These are phyloP conservation scores for Ashinkailepas kermadecensis DNA, from an alignment of 2,888 invertebrate genomes.

Conservation along the genomic window DNA sequence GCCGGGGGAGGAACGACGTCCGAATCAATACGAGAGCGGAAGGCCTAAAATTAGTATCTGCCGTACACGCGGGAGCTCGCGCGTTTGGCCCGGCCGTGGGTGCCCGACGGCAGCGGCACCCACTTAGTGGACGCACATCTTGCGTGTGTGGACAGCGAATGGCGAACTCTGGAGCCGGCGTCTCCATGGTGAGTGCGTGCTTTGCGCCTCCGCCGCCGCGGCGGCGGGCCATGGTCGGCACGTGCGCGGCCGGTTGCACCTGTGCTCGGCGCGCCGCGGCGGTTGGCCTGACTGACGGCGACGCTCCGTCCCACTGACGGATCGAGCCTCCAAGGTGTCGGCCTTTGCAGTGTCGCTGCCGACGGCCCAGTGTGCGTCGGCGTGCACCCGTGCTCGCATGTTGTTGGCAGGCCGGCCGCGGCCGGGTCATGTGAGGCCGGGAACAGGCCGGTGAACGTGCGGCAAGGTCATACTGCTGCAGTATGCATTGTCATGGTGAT, in stretches of 20 bases:
- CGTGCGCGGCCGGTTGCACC: not conserved
- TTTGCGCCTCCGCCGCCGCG: not conserved
- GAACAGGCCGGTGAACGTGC: too few species aligned
- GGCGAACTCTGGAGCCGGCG: not conserved
- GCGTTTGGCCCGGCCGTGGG: not conserved
- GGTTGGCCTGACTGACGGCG: not conserved
- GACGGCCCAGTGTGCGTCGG: too few species aligned
- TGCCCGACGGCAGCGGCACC: not conserved
- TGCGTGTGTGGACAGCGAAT: not conserved
- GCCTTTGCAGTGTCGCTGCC: not conserved
- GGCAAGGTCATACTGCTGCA: too few species aligned
- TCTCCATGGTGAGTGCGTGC: not conserved
- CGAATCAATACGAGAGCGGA: conserved; percentile 9
- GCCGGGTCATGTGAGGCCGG: too few species aligned
- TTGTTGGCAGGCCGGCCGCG: too few species aligned
- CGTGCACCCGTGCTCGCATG: too few species aligned
- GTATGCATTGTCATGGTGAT: too few species aligned
- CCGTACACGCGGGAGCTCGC: conserved; percentile 1
- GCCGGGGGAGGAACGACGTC: not conserved
- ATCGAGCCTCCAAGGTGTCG: not conserved
- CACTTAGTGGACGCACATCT: not conserved
- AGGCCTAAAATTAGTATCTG: conserved; percentile 13
- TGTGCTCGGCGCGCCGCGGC: not conserved
- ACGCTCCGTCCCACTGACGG: not conserved
- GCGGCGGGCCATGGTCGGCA: not conserved